Conservation (phyloP, 1,140 invertebrate genomes). For the Scaptomyza pallida region DNA sequence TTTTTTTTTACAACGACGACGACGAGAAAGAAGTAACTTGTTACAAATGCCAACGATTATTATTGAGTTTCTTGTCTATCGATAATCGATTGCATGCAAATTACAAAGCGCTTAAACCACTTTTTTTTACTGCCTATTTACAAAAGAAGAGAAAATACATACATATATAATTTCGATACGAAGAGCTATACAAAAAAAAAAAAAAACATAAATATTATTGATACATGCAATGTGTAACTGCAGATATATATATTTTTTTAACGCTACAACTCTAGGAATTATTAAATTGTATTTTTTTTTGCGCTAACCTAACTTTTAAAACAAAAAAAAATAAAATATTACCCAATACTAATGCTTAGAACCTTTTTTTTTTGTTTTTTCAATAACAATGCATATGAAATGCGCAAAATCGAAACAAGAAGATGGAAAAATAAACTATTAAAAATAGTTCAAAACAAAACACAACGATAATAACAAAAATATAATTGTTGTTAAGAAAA, state of each 20-base stretch:
- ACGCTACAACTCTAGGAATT: slow-evolving; percentile 21
- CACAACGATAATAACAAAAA: slow-evolving; percentile 9
- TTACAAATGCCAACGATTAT: slow-evolving; percentile 17
- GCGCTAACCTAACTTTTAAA: neutral
- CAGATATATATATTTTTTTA: too few relatives aligned
- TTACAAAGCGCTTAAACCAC: slow-evolving; percentile 38
- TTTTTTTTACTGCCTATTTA: slow-evolving; percentile 48
- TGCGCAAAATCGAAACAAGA: slow-evolving; percentile 39
- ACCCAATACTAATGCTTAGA: slow-evolving; percentile 12
- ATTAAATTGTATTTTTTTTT: slow-evolving; percentile 20
- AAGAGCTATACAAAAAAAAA: neutral
- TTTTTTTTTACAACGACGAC: slow-evolving; percentile 1
- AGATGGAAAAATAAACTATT: slow-evolving; percentile 28
- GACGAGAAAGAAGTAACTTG: slow-evolving; percentile 18
- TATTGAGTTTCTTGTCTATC: too few relatives aligned
- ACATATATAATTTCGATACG: neutral
- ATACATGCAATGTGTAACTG: too few relatives aligned
- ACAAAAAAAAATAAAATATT: too few relatives aligned
- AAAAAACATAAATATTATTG: too few relatives aligned
- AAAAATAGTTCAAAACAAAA: slow-evolving; percentile 11
- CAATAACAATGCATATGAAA: slow-evolving; percentile 65
- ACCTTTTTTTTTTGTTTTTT: neutral
- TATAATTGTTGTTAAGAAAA: slow-evolving; percentile 30
- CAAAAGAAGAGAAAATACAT: slow-evolving; percentile 13
- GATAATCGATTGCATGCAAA: slow-evolving; percentile 8